Evolutionary conservation across 2,888 invertebrate genomes (phyloP).

Genomic region (Alitta virens): DNA sequence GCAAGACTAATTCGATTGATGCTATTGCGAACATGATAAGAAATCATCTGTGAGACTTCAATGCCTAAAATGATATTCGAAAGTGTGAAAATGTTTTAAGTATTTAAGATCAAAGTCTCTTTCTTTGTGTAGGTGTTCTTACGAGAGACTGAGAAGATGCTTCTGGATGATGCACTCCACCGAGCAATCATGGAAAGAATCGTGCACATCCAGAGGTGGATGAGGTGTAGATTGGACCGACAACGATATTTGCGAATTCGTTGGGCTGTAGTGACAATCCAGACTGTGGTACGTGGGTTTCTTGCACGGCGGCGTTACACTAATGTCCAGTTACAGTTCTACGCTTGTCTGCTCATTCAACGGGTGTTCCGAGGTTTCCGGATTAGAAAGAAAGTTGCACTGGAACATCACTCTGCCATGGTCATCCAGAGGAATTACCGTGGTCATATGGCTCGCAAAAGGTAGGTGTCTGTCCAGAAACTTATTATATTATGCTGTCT

Average conservation of each 20-base stretch:
- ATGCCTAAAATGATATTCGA: no score
- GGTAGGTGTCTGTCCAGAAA: no score
- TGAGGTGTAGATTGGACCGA: slow-evolving; percentile 76
- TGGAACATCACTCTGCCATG: slow-evolving; percentile 62
- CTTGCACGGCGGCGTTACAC: slow-evolving; percentile 39
- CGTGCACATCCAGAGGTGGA: slow-evolving; percentile 88
- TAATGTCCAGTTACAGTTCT: slow-evolving; percentile 44
- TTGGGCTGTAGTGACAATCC: slow-evolving; percentile 74
- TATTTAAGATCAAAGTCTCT: no score
- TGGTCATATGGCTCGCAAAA: slow-evolving; percentile 63
- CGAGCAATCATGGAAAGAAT: slow-evolving; percentile 92
- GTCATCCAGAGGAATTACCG: slow-evolving; percentile 69
- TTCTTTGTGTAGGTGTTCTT: slow-evolving; percentile 67
- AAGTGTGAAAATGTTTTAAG: no score
- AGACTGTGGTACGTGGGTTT: slow-evolving; percentile 67
- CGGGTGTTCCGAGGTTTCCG: slow-evolving; percentile 74
- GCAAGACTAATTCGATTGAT: no score
- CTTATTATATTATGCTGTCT: no score
- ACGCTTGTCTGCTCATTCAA: slow-evolving; percentile 69
- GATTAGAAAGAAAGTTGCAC: slow-evolving; percentile 68
- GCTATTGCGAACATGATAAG: no score
- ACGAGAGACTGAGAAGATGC: slow-evolving; percentile 89
- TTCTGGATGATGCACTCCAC: slow-evolving; percentile 86
- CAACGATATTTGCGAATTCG: slow-evolving; percentile 74
- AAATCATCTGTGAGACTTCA: no score